Percentiles rank a stretch among this genome's conserved stretches.
Conservation (phyloP, 2,888 invertebrate species). For the Polietes domitor region DNA sequence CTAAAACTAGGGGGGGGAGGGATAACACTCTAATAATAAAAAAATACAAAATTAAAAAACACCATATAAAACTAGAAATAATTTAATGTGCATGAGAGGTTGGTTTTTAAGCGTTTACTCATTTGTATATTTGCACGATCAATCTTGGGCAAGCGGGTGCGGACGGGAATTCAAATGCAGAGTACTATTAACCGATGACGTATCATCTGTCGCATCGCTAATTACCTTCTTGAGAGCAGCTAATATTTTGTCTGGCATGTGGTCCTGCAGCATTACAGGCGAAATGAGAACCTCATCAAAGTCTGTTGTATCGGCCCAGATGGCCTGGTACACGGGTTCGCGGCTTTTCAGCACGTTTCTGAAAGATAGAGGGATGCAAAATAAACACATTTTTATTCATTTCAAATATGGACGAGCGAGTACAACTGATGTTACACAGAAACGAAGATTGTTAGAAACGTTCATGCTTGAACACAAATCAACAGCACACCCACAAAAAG, state of each 20-base stretch:
- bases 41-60: slow-evolving; percentile 51
- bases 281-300: slow-evolving; percentile 94
- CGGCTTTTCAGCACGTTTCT: slow-evolving; percentile 86
- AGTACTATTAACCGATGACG: slow-evolving; percentile 73
- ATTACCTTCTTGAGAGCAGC: slow-evolving; percentile 92
- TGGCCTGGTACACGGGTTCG: slow-evolving; percentile 92
- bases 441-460: slow-evolving; percentile 1
- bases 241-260: slow-evolving; percentile 93
- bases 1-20: slow-evolving; percentile 12
- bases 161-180: slow-evolving; percentile 46
- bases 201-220: slow-evolving; percentile 74
- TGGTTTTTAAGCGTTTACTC: slow-evolving; percentile 27
- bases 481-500: not conserved
- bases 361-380: slow-evolving; percentile 69
- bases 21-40: too few species aligned
- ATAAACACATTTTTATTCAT: not conserved
- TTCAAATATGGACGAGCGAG: not conserved
- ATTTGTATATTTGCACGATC: not conserved
- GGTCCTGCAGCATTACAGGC: slow-evolving; percentile 94
- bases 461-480: not conserved
- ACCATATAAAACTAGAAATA: slow-evolving; percentile 45
- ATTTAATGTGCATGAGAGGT: slow-evolving; percentile 27
- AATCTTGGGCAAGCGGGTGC: not conserved
- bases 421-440: slow-evolving; percentile 11
- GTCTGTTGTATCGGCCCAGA: slow-evolving; percentile 92